These are phyloP conservation scores for Crypturellus tataupa DNA, from an alignment of 2,797 vertebrate species.

Conservation along the genomic window DNA sequence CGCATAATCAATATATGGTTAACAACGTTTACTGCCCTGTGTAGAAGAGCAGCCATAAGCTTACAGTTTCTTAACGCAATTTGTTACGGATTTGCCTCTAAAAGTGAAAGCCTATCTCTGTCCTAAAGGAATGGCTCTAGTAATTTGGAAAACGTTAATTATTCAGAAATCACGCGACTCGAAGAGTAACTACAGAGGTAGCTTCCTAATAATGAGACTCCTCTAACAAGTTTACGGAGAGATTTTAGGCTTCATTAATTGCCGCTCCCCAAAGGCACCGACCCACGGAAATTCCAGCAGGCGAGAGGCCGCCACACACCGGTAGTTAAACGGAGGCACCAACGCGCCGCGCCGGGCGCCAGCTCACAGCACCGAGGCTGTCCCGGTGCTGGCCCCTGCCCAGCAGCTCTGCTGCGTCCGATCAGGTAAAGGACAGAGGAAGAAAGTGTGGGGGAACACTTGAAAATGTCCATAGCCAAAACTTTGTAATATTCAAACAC, in stretches of 20 bases:
- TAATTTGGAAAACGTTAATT: conserved; percentile 28
- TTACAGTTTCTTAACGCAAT: not conserved
- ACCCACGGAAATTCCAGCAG: not conserved
- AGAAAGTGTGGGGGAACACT: not conserved
- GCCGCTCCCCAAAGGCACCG: not conserved
- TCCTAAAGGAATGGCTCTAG: not conserved
- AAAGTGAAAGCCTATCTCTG: not conserved
- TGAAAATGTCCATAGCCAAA: not conserved
- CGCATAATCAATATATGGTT: not conserved
- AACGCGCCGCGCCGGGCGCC: not conserved
- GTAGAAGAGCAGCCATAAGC: not conserved
- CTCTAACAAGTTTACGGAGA: not conserved
- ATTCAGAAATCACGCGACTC: not conserved
- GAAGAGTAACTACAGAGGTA: conserved; percentile 48
- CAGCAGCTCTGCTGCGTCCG: not conserved
- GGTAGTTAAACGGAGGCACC: not conserved
- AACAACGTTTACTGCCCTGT: not conserved
- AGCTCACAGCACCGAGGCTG: fast-evolving
- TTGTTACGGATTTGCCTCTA: not conserved
- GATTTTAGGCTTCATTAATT: conserved; percentile 43
- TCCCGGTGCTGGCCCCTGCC: not conserved
- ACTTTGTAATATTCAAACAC: conserved; percentile 13
- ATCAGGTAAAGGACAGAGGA: not conserved
- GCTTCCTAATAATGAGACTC: not conserved
- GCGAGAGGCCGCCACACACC: not conserved